These are phyloP conservation scores for Esox lucius DNA, from an alignment of 2,797 vertebrate species.

Conservation along the genomic window DNA sequence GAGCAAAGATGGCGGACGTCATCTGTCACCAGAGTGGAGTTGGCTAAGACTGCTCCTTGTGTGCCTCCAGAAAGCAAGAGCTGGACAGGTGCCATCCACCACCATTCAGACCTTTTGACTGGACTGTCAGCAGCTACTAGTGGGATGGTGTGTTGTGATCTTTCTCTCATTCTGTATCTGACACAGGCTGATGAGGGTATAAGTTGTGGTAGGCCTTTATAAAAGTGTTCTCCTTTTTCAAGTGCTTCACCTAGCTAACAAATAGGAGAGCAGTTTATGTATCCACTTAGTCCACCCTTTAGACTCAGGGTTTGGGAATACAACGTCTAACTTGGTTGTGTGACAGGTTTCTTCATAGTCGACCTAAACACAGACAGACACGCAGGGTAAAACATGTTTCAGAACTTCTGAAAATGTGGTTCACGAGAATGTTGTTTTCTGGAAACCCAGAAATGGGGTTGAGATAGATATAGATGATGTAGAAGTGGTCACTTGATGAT, in stretches of 20 bases:
- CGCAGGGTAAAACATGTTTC: slow-evolving; percentile 20
- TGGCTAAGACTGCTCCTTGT: not conserved
- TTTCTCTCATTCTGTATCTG: no score
- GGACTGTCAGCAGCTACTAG: not conserved
- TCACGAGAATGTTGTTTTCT: slow-evolving; percentile 7
- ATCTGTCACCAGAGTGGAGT: slow-evolving; percentile 30
- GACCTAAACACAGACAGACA: slow-evolving; percentile 11
- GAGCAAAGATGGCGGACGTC: slow-evolving; percentile 37
- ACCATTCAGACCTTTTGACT: slow-evolving; percentile 2
- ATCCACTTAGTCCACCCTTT: not conserved
- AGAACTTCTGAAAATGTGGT: slow-evolving; percentile 13
- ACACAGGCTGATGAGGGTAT: slow-evolving; percentile 13
- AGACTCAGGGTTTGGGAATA: not conserved
- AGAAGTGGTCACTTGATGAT: slow-evolving; percentile 32
- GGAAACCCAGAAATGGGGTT: slow-evolving; percentile 20
- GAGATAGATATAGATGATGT: slow-evolving; percentile 28
- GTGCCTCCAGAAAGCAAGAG: slow-evolving; percentile 12
- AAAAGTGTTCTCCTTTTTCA: slow-evolving; percentile 14
- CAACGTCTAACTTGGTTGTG: slow-evolving; percentile 17
- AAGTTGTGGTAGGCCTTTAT: slow-evolving; percentile 21
- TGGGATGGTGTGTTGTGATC: not conserved
- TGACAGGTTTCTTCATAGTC: slow-evolving; percentile 12
- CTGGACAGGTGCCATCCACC: not conserved
- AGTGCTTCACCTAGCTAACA: slow-evolving; percentile 9
- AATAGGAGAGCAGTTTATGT: slow-evolving; percentile 14